Percentiles rank a stretch among this genome's conserved stretches.
These are phyloP conservation scores for Nesospiza acunhae DNA, from an alignment of 2,113 vertebrate species.

Conservation along the genomic window DNA sequence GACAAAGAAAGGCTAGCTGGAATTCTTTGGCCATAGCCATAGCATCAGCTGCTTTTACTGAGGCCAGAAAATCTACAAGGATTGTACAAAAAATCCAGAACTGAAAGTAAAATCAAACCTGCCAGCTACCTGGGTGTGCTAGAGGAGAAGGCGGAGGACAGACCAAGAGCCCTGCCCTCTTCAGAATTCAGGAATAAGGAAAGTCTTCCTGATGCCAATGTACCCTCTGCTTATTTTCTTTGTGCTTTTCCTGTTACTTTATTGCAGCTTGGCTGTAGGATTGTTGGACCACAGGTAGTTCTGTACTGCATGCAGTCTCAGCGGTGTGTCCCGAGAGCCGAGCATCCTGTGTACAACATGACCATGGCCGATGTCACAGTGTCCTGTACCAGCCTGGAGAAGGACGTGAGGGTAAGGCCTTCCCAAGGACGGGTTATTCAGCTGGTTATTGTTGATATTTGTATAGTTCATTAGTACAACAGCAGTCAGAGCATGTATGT, in stretches of 20 bases:
- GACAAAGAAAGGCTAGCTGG: background rate
- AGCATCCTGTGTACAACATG: conserved; percentile 92
- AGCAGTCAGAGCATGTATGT: fast-evolving
- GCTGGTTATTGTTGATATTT: fast-evolving
- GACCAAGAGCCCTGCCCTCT: background rate
- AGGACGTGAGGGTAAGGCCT: conserved; percentile 82
- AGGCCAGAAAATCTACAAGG: background rate
- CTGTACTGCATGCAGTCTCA: conserved; percentile 90
- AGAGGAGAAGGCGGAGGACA: background rate
- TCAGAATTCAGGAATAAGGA: background rate
- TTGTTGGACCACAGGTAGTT: conserved; percentile 94
- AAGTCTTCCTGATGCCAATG: background rate
- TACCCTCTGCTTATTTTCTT: background rate
- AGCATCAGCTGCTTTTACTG: background rate
- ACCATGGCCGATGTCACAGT: conserved; percentile 88
- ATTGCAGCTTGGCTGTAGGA: conserved; percentile 88
- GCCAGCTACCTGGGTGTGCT: background rate
- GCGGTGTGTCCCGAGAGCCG: conserved; percentile 89
- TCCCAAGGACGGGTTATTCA: background rate
- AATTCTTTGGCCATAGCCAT: background rate
- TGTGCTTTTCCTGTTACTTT: background rate
- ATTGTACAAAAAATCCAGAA: background rate
- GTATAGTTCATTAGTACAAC: background rate
- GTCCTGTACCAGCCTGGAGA: conserved; percentile 94
- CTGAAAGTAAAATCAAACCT: background rate